Conservation (phyloP, 2,797 vertebrate species). For the Melanotaenia trifasciata region DNA sequence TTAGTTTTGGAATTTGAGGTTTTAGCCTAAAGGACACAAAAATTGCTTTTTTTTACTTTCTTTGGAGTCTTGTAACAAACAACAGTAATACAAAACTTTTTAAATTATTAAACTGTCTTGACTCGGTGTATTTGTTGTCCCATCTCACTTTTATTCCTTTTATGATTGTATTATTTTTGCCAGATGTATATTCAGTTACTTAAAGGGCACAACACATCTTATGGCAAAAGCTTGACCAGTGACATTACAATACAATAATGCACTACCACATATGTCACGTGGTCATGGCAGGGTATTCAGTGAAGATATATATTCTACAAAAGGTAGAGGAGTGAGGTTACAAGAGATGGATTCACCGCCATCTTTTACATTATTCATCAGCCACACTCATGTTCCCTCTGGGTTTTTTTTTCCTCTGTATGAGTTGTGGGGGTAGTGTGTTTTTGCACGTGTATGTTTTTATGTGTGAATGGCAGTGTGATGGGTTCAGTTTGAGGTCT, state of each 20-base stretch:
- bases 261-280: slow-evolving; percentile 28
- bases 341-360: slow-evolving; percentile 57
- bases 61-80: slow-evolving; percentile 19
- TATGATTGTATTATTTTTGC: slow-evolving; percentile 12
- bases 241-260: slow-evolving; percentile 51
- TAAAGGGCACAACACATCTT: slow-evolving; percentile 23
- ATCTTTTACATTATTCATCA: slow-evolving; percentile 78
- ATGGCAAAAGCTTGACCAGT: slow-evolving; percentile 11
- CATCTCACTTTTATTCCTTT: background rate
- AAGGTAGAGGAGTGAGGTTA: slow-evolving; percentile 50
- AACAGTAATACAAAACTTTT: slow-evolving; percentile 32
- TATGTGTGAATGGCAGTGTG: background rate
- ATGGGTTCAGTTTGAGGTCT: slow-evolving; percentile 51
- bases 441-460: background rate
- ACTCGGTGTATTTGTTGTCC: background rate
- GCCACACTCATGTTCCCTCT: slow-evolving; percentile 62
- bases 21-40: background rate
- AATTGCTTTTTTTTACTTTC: too few species aligned
- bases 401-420: slow-evolving; percentile 32
- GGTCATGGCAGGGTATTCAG: slow-evolving; percentile 33
- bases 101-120: slow-evolving; percentile 46
- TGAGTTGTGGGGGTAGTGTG: slow-evolving; percentile 21
- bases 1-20: background rate
- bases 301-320: slow-evolving; percentile 35
- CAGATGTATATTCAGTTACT: slow-evolving; percentile 18